A percentile compares a stretch with the other conserved stretches of the same genome.
phyloP scores from a whole-genome alignment of 2,888 invertebrate species.

The Nephrocerus scutellatus region DNA sequence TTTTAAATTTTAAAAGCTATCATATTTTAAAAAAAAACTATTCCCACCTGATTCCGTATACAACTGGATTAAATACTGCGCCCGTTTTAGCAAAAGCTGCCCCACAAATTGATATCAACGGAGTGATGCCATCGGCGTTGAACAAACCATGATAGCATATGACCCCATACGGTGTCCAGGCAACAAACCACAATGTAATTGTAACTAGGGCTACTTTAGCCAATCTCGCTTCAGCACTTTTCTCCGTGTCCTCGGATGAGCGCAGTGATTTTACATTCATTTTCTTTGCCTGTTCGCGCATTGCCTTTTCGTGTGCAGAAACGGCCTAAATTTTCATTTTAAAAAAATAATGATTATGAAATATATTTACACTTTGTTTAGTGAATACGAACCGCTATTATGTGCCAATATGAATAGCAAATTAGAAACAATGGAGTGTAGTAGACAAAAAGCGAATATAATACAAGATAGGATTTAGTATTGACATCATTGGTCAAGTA shows the following conservation, averaged over 20 bases:
- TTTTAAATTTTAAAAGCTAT: neutral
- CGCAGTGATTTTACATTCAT: slow-evolving; percentile 55
- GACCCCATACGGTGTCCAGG: slow-evolving; percentile 75
- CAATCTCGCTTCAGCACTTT: slow-evolving; percentile 50
- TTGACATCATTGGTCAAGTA: slow-evolving; percentile 49
- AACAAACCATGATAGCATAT: slow-evolving; percentile 74
- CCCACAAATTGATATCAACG: slow-evolving; percentile 68
- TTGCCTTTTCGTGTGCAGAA: slow-evolving; percentile 50
- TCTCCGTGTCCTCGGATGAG: slow-evolving; percentile 47
- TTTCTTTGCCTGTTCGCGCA: slow-evolving; percentile 55
- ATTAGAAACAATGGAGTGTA: slow-evolving; percentile 51
- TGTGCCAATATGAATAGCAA: slow-evolving; percentile 54
- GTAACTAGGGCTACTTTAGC: slow-evolving; percentile 56
- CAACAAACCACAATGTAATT: slow-evolving; percentile 55
- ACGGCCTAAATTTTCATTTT: slow-evolving; percentile 47
- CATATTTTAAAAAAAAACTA: neutral
- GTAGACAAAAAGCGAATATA: slow-evolving; percentile 49
- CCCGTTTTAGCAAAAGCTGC: slow-evolving; percentile 55
- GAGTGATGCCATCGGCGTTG: slow-evolving; percentile 61
- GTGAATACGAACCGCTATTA: slow-evolving; percentile 47
- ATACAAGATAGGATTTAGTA: slow-evolving; percentile 49
- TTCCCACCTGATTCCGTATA: slow-evolving; percentile 54
- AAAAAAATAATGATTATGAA: neutral
- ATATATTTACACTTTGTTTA: neutral
- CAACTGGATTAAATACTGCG: slow-evolving; percentile 53